Percentiles rank a stretch among this genome's conserved stretches.
phyloP scores from a whole-genome alignment of 2,797 vertebrate genomes.

The Mormyrops boulengeri region DNA sequence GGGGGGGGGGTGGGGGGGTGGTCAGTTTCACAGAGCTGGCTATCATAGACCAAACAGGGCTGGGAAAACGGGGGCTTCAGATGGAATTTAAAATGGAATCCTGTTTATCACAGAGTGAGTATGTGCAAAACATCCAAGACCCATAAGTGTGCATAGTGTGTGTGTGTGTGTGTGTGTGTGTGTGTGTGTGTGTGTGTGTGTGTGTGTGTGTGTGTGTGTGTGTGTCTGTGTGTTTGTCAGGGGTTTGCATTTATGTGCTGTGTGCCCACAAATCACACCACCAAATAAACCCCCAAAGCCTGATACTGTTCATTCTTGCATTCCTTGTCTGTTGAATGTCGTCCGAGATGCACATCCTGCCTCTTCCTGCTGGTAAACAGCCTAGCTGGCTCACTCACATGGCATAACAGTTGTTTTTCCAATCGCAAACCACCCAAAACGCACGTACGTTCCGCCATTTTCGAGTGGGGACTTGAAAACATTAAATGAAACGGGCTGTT shows the following conservation, averaged over 20 bases:
- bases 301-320: background rate
- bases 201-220: background rate
- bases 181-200: background rate
- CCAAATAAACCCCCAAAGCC: background rate
- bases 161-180: background rate
- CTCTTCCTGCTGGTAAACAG: background rate
- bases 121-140: background rate
- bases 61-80: conserved; percentile 3
- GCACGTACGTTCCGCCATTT: background rate
- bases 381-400: background rate
- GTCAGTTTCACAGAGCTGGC: conserved; percentile 27
- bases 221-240: background rate
- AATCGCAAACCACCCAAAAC: background rate
- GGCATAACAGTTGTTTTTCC: background rate
- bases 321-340: background rate
- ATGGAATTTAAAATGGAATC: background rate
- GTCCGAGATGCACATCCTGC: background rate
- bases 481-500: background rate
- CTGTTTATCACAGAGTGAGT: background rate
- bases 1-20: conserved; percentile 31
- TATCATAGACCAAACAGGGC: conserved; percentile 26
- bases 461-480: background rate
- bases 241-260: background rate
- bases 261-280: background rate
- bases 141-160: background rate